Percentiles rank a stretch among this genome's conserved stretches.
These are phyloP conservation scores for Gopherus evgoodei DNA, from an alignment of 2,113 vertebrate species.

Conservation along the genomic window DNA sequence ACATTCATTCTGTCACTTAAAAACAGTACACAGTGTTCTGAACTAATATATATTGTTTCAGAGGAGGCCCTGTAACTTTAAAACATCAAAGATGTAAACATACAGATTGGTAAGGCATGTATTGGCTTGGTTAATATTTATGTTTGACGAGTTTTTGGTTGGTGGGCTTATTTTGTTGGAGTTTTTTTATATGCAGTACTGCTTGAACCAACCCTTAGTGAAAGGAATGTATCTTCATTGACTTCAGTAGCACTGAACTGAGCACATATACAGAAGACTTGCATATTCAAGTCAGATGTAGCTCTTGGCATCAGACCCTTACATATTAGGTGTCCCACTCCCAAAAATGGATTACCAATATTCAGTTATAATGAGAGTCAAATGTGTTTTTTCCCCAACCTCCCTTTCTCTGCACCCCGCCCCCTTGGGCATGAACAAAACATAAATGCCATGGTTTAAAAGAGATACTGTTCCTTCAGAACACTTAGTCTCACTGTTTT, in stretches of 20 bases:
- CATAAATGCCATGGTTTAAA: background rate
- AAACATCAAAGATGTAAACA: slow-evolving; percentile 42
- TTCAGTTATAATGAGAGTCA: background rate
- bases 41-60: slow-evolving; percentile 63
- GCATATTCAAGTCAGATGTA: slow-evolving; percentile 53
- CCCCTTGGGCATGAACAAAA: background rate
- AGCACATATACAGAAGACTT: slow-evolving; percentile 41
- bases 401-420: background rate
- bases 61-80: slow-evolving; percentile 41
- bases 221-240: background rate
- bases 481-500: background rate
- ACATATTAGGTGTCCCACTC: background rate
- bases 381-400: background rate
- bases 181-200: slow-evolving; percentile 21
- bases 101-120: slow-evolving; percentile 22
- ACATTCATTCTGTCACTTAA: slow-evolving; percentile 57
- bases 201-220: background rate
- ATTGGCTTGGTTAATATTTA: background rate
- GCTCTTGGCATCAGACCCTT: slow-evolving; percentile 42
- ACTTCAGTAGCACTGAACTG: background rate
- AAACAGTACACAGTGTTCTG: slow-evolving; percentile 23
- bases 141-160: background rate
- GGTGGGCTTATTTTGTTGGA: slow-evolving; percentile 21
- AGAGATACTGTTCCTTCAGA: background rate
- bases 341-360: background rate